Conservation (phyloP, 1,140 invertebrate species). For the Hermatobates lingyangjiaoensis region DNA sequence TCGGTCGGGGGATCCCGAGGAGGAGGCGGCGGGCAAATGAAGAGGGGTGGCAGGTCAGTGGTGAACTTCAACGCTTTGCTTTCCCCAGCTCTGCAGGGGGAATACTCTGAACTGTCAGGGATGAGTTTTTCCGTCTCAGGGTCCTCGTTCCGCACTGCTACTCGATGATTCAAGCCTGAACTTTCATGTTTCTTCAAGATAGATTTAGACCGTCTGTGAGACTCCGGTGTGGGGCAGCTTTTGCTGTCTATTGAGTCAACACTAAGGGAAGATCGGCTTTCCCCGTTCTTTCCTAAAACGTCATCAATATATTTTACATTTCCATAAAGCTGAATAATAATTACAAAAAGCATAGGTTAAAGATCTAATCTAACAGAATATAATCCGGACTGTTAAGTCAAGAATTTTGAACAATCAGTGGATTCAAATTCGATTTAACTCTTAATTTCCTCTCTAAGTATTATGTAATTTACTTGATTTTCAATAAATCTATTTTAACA, state of each 20-base stretch:
- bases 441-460: too few relatives aligned
- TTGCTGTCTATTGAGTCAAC: constrained; percentile 46
- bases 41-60: constrained; percentile 23
- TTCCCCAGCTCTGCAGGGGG: constrained; percentile 19
- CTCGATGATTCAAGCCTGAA: constrained; percentile 20
- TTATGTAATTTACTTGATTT: too few relatives aligned
- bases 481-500: too few relatives aligned
- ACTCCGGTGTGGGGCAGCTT: constrained; percentile 37
- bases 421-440: too few relatives aligned
- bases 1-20: constrained; percentile 32
- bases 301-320: constrained; percentile 17
- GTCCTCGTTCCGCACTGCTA: constrained; percentile 25
- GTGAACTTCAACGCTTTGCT: constrained; percentile 22
- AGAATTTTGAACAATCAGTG: too few relatives aligned
- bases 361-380: too few relatives aligned
- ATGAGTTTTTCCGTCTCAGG: constrained; percentile 62
- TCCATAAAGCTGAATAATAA: too few relatives aligned
- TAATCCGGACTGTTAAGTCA: too few relatives aligned
- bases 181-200: constrained; percentile 55
- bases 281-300: constrained; percentile 35
- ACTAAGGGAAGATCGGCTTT: constrained; percentile 47
- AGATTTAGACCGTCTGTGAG: constrained; percentile 46
- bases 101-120: constrained; percentile 31
- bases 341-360: too few relatives aligned
- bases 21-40: constrained; percentile 29